These are phyloP conservation scores for Agapornis roseicollis DNA, from an alignment of 2,113 vertebrate species.

Conservation along the genomic window DNA sequence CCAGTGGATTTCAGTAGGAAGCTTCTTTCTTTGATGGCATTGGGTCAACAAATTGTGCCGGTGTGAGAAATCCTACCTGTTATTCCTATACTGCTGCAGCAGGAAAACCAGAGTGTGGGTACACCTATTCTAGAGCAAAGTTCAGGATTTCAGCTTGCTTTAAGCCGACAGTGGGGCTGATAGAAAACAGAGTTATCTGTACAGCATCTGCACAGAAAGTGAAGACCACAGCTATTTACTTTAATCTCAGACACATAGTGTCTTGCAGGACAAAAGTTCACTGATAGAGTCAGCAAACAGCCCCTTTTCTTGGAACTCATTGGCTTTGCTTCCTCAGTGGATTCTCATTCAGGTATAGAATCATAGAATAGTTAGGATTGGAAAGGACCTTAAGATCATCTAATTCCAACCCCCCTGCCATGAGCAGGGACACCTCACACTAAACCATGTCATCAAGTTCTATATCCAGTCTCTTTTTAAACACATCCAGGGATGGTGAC, in stretches of 20 bases:
- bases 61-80: not conserved
- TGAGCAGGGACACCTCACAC: too few species aligned
- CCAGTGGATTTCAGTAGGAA: not conserved
- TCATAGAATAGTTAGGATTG: too few species aligned
- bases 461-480: too few species aligned
- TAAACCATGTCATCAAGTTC: too few species aligned
- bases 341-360: not conserved
- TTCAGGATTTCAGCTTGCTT: not conserved
- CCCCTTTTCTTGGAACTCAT: not conserved
- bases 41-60: not conserved
- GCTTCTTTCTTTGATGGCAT: not conserved
- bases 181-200: not conserved
- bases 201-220: not conserved
- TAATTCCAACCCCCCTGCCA: too few species aligned
- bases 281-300: not conserved
- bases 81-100: not conserved
- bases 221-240: not conserved
- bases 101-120: not conserved
- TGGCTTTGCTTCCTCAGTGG: not conserved
- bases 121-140: not conserved
- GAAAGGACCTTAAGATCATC: too few species aligned
- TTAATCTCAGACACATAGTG: not conserved
- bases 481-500: too few species aligned
- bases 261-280: not conserved
- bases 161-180: not conserved